Percentiles rank a stretch among this genome's conserved stretches.
Conservation (phyloP, 2,888 invertebrate genomes). For the Macrophya alboannulata region DNA sequence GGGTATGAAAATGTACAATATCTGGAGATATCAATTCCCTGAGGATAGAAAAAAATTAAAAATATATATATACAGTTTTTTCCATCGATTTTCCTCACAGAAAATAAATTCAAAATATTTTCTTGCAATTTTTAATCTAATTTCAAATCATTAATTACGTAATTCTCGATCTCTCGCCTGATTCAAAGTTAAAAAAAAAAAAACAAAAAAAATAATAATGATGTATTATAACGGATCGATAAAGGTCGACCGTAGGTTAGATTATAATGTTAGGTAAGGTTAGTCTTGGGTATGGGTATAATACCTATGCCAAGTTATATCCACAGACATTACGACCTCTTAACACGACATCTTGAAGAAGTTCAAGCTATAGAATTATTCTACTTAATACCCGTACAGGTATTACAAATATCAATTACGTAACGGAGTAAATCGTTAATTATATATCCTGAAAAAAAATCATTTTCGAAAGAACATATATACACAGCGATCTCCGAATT, state of each 20-base stretch:
- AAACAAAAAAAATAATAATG: not conserved
- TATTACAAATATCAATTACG: not conserved
- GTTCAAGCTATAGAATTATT: constrained; percentile 7
- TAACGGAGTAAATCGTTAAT: not conserved
- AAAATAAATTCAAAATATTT: no score
- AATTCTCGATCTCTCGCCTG: not conserved
- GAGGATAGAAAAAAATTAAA: no score
- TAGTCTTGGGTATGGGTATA: constrained; percentile 7
- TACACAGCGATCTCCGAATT: no score
- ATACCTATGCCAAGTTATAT: constrained; percentile 7
- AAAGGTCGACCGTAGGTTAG: constrained; percentile 28
- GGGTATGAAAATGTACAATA: not conserved
- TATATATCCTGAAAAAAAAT: not conserved
- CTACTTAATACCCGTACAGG: not conserved
- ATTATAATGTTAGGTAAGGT: constrained; percentile 45
- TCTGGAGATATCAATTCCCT: no score
- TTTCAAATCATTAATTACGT: not conserved
- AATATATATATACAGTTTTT: no score
- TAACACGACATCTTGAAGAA: constrained; percentile 53
- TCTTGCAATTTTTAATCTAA: no score
- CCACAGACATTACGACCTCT: constrained; percentile 39
- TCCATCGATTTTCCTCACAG: no score
- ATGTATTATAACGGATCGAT: constrained; percentile 37
- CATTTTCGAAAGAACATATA: no score
- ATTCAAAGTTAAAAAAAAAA: not conserved